Base-by-base conservation (phyloP, 2,113 vertebrate species). In the Pholis gunnellus region DNA sequence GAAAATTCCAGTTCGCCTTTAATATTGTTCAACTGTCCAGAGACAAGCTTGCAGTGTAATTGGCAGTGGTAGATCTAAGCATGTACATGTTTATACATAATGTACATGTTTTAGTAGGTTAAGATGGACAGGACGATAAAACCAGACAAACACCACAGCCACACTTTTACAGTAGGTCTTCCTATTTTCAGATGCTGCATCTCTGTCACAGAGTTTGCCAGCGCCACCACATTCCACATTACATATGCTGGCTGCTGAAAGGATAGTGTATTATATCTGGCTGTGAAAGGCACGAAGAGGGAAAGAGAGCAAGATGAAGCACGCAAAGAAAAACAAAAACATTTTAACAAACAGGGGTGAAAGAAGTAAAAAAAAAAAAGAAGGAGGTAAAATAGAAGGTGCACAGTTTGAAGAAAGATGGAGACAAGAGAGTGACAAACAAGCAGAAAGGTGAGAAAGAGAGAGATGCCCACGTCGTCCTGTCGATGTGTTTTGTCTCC, bases 401-500 rank as follows among this genome's bases (percentile, higher is more conserved):
- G 72, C 77, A 83, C 72, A 65, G 31, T 78, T 68, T 86, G 40
- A 68, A 42, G 59, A 74, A 48, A 61, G 20, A 70, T 42, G 68
- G 31, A 9, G 15, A 70, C 17, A 11, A 68, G 25, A 76, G 27
- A 75, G 25, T 73, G 85, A 89, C 9, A 64, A 78, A 73, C 63
- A 60, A 64, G 72, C 59, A 66, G 79, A 68, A 64, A 72, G 42
- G 78, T n/a, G 74, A 73, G 63, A 64, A 44, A 9, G 56, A 78
- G 36, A 86, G 77, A 75, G 56, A 87, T 50, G 48, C 67, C 29
- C 22, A n/a, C 13, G 22, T 82, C 64, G 78, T 82, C 61, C 67
- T 52, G 84, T 75, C 60, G 75, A 40, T 87, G 61, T 83, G 75
- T 77, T 75, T 80, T 86, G 72, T 79, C 73, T 84, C 65, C 9